Conservation (phyloP, 2,888 invertebrate genomes). For the Terebella lapidaria region DNA sequence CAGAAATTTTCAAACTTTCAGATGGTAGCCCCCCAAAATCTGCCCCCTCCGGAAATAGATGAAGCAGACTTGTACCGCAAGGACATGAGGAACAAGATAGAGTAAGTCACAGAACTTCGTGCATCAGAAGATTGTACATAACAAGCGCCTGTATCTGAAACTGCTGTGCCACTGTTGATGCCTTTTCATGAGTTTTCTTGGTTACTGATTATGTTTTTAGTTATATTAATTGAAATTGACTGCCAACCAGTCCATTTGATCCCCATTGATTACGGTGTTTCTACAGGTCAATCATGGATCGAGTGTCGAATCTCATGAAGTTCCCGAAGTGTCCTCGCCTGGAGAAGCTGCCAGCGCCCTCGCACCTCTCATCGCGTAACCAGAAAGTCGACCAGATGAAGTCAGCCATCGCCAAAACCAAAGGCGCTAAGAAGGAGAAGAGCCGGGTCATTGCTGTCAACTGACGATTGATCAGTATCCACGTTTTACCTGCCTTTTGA, state of each 20-base stretch:
- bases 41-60: conserved; percentile 34
- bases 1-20: too few species aligned
- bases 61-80: conserved; percentile 36
- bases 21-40: conserved; percentile 32
- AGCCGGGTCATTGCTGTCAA: not conserved
- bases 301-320: conserved; percentile 40
- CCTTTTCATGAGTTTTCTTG: too few species aligned
- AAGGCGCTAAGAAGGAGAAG: not conserved
- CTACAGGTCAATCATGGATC: conserved; percentile 18
- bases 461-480: too few species aligned
- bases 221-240: too few species aligned
- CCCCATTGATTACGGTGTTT: too few species aligned
- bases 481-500: too few species aligned
- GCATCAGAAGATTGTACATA: too few species aligned
- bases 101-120: conserved; percentile 21
- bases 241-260: too few species aligned
- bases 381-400: not conserved
- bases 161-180: too few species aligned
- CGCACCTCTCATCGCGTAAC: not conserved
- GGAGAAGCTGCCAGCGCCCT: not conserved
- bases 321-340: conserved; percentile 34
- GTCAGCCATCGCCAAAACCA: not conserved
- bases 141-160: too few species aligned
- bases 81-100: conserved; percentile 29
- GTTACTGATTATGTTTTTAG: too few species aligned